Base-by-base conservation (phyloP, 2,888 invertebrate genomes). In the Agrotis segetum region DNA sequence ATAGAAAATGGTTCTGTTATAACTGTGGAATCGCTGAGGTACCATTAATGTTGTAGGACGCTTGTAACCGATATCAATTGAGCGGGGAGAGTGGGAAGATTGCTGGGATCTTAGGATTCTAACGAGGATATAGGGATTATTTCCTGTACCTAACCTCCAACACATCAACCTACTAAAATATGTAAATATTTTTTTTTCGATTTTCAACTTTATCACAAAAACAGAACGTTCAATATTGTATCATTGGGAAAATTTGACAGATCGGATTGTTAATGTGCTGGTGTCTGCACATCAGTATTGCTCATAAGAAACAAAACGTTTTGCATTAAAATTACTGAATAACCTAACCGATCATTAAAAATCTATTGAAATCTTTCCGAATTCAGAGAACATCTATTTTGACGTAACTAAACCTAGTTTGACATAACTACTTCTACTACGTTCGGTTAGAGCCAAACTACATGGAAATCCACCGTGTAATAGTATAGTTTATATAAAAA, bases 381-480 rank as follows among this genome's bases (percentile, higher is more conserved):
- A 13, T 3, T 11, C 5, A 13, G 9, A 16, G 7, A 44, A 19
- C 21, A 29, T 7, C 6, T 21, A 34, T 2, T 40, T 0, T 16
- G 44, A 46, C 7, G 3, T 49, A 16, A 11, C 4, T 9, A 46
- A 60, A 53, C 14, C 52, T 53, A 5, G 14, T 29, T 29, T 24
- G 49, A 60, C 40, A 5, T 44, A 29, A 29, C 52, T 59, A 60
- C 40, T 19, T 34, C 21, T 5, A 19, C 24, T 24, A 24, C 24
- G 11, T 40, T 40, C 40, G 11, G 40, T 40, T 40, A 40, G 11
- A 40, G 19, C 55, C 7, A 46, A 70, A 53, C 21, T 59, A 50
- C 58, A 65, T 80, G 71, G 58, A 79, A 67, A 75, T 55, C 24
- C 44, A 67, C 24, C 34, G 11, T 63, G 69, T 71, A 70, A 69